Percentiles rank a stretch among this genome's conserved stretches.
Conservation (phyloP, 1,140 invertebrate species). For the Micrasema minimum region DNA sequence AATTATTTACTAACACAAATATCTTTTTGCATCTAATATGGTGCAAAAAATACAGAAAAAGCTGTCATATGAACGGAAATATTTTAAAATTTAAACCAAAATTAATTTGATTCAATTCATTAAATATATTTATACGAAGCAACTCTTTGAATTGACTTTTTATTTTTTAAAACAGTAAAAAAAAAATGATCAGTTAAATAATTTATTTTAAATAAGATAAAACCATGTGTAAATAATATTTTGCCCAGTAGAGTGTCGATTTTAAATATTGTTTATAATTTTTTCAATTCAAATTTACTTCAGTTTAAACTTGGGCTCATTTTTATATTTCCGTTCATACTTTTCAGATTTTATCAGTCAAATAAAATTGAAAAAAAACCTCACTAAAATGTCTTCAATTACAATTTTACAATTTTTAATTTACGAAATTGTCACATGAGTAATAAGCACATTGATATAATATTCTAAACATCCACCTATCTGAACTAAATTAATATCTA, state of each 20-base stretch:
- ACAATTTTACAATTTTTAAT: neutral
- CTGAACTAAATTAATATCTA: neutral
- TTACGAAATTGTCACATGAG: neutral
- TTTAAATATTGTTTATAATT: no score
- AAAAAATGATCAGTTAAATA: no score
- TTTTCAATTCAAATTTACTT: conserved; percentile 22
- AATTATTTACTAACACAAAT: no score
- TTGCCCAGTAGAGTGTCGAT: no score
- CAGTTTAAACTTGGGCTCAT: conserved; percentile 33
- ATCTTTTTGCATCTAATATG: conserved; percentile 9
- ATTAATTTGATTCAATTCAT: conserved; percentile 28
- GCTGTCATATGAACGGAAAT: conserved; percentile 20
- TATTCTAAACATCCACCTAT: neutral
- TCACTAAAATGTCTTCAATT: conserved; percentile 23
- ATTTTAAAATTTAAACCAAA: conserved; percentile 32
- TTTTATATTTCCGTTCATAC: conserved; percentile 28
- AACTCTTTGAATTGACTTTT: no score
- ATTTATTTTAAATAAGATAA: no score
- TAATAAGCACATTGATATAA: neutral
- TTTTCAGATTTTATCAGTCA: conserved; percentile 5
- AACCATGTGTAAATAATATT: no score
- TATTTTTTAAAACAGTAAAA: no score
- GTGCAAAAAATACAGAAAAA: conserved; percentile 10
- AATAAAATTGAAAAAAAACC: neutral
- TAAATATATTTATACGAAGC: no score